Conservation (phyloP, 2,888 invertebrate species). For the Lasioglossum malachurum region DNA sequence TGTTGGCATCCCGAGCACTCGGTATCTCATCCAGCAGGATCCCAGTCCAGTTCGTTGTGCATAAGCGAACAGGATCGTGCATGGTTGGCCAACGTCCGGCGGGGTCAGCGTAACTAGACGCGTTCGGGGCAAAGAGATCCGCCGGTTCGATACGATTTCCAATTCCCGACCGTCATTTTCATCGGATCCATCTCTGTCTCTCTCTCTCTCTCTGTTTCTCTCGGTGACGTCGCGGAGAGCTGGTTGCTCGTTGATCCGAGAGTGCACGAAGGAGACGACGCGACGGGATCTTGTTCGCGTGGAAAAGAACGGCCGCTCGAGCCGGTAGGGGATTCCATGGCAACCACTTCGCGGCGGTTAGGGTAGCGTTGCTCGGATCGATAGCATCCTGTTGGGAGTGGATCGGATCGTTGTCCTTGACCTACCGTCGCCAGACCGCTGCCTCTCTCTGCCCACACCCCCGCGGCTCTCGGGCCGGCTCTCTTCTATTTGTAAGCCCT, state of each 20-base stretch:
- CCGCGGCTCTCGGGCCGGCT: constrained; percentile 10
- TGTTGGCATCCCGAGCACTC: background rate
- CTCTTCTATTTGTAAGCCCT: constrained; percentile 65
- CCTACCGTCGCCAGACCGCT: constrained; percentile 75
- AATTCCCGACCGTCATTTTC: constrained; percentile 59
- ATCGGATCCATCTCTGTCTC: constrained; percentile 3
- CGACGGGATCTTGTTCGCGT: constrained; percentile 35
- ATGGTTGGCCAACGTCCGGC: background rate
- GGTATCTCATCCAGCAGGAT: constrained; percentile 12
- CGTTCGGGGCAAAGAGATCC: constrained; percentile 57
- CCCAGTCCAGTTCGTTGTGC: background rate
- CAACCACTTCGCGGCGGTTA: constrained; percentile 69
- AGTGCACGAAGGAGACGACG: background rate
- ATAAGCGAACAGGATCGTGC: background rate
- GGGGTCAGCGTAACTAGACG: constrained; percentile 25
- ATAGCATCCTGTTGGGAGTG: constrained; percentile 67
- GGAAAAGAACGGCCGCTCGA: constrained; percentile 56
- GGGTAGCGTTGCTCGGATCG: constrained; percentile 63
- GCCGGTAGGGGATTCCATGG: constrained; percentile 69
- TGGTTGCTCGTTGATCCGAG: constrained; percentile 10
- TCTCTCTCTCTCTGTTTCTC: background rate
- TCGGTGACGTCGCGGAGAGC: constrained; percentile 29
- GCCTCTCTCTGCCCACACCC: constrained; percentile 8
- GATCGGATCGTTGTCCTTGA: constrained; percentile 82
- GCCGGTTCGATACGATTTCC: constrained; percentile 59